phyloP scores from a whole-genome alignment of 1,140 invertebrate genomes.

The Batillaria attramentaria region DNA sequence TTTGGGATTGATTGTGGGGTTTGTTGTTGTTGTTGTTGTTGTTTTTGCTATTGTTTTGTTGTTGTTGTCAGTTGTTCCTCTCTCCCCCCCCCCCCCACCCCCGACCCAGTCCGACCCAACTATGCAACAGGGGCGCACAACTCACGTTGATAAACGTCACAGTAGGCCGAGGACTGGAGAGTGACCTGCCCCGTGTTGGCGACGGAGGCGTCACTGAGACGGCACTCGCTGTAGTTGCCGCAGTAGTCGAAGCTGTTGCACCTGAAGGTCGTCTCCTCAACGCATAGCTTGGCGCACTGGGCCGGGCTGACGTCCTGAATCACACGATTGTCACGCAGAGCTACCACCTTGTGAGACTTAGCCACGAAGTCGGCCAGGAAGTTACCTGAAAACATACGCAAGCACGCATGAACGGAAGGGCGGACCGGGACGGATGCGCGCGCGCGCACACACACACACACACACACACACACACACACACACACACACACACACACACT shows the following conservation, averaged over 20 bases:
- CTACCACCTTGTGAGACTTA: slow-evolving; percentile 36
- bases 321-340: slow-evolving; percentile 51
- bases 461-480: background rate
- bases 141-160: slow-evolving; percentile 59
- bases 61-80: background rate
- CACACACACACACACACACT: background rate
- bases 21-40: too few relatives aligned
- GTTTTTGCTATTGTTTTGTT: background rate
- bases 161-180: slow-evolving; percentile 47
- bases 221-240: slow-evolving; percentile 53
- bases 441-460: background rate
- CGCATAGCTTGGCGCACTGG: slow-evolving; percentile 62
- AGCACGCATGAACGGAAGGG: background rate
- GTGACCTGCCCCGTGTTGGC: slow-evolving; percentile 52
- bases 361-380: slow-evolving; percentile 56
- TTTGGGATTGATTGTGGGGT: too few relatives aligned
- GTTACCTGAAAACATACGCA: slow-evolving; percentile 44
- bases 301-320: slow-evolving; percentile 45
- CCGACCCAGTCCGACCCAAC: background rate
- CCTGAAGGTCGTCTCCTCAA: slow-evolving; percentile 47
- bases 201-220: slow-evolving; percentile 46
- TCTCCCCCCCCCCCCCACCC: background rate
- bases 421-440: background rate
- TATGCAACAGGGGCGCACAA: background rate
- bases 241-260: slow-evolving; percentile 63